Evolutionary conservation across 2,113 vertebrate species (phyloP).

Genomic region (Motacilla tschutschensis): DNA sequence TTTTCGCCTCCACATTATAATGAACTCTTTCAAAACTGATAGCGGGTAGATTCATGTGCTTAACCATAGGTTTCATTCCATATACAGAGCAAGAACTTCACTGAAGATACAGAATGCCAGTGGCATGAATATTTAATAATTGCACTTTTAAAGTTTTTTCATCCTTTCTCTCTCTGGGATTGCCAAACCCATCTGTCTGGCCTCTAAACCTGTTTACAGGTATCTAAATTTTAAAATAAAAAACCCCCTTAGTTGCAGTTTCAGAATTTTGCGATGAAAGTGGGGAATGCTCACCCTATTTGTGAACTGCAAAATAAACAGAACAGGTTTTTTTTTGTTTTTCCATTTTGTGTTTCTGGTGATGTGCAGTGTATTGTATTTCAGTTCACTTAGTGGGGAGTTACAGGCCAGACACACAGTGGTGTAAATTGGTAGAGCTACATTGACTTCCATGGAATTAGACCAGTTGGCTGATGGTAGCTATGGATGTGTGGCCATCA

Average conservation of each 20-base stretch:
- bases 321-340: not conserved
- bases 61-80: conserved; percentile 13
- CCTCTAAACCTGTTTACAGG: not conserved
- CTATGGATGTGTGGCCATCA: not conserved
- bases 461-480: not conserved
- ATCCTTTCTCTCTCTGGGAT: conserved; percentile 25
- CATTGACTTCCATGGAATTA: not conserved
- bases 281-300: not conserved
- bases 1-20: not conserved
- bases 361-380: not conserved
- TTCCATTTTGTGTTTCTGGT: not conserved
- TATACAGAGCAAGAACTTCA: conserved; percentile 9
- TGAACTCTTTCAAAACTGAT: conserved; percentile 17
- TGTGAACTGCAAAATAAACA: not conserved
- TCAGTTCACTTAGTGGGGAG: not conserved
- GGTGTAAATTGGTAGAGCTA: not conserved
- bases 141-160: conserved; percentile 23
- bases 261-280: not conserved
- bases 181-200: conserved; percentile 8
- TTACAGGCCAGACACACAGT: not conserved
- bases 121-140: conserved; percentile 44
- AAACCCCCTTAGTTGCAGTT: not conserved
- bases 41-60: conserved; percentile 5
- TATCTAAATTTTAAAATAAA: not conserved
- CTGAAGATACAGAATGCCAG: conserved; percentile 14